Percentiles rank a stretch among this genome's conserved stretches.
Evolutionary conservation across 2,797 vertebrate species (phyloP).

Genomic region (Acanthiza pusilla): DNA sequence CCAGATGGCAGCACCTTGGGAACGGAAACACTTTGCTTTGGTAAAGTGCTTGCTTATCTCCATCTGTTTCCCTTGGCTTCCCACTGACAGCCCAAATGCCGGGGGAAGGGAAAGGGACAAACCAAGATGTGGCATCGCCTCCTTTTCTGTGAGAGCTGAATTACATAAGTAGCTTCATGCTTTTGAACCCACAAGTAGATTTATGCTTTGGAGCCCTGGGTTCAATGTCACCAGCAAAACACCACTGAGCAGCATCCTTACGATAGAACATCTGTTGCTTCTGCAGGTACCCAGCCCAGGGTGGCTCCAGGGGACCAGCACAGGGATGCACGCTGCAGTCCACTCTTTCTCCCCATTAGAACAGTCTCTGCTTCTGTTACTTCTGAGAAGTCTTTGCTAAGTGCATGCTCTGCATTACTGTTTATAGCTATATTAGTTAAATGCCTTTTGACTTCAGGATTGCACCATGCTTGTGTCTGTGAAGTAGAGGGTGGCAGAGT

Average conservation of each 20-base stretch:
- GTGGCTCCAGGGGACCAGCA: not conserved
- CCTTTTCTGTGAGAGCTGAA: not conserved
- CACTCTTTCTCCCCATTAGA: not conserved
- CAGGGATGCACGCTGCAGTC: not conserved
- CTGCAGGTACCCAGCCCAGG: not conserved
- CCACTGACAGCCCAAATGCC: not conserved
- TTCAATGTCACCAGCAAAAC: not conserved
- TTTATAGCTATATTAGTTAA: not conserved
- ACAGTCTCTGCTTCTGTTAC: not conserved
- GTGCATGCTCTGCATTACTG: not conserved
- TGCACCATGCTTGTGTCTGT: not conserved
- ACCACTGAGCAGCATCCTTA: not conserved
- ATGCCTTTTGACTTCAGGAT: not conserved
- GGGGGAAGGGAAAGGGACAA: not conserved
- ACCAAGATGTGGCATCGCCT: not conserved
- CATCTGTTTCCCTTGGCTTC: conserved; percentile 47
- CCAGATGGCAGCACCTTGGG: conserved; percentile 14
- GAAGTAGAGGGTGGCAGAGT: not conserved
- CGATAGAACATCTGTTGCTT: not conserved
- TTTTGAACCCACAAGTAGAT: not conserved
- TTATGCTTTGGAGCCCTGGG: not conserved
- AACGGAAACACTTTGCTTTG: conserved; percentile 42
- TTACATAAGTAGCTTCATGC: not conserved
- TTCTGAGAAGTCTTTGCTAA: accelerated
- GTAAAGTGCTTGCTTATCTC: conserved; percentile 15